Conservation (phyloP, 64 coral and sea anemone species). For the Montipora efflorescens region DNA sequence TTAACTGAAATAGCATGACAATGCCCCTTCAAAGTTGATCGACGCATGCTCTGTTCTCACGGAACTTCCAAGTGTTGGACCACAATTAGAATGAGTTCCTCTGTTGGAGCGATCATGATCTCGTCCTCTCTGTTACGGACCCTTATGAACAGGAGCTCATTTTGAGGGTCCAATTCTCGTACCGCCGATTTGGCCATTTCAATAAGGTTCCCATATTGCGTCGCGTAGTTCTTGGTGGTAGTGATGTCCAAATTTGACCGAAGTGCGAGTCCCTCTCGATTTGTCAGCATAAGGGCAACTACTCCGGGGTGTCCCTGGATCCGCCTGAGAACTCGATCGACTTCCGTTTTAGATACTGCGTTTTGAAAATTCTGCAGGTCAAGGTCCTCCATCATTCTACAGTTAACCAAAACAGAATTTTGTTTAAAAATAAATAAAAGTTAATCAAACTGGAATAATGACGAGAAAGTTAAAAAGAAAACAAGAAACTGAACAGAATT, state of each 20-base stretch:
- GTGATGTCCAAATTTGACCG: constrained; percentile 54
- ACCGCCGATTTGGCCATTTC: constrained; percentile 64
- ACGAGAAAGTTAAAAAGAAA: too few relatives aligned
- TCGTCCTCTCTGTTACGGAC: constrained; percentile 59
- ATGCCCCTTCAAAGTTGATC: too few relatives aligned
- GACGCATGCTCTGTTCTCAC: not conserved
- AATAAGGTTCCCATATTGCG: constrained; percentile 39
- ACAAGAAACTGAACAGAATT: too few relatives aligned
- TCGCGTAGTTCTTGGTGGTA: constrained; percentile 52
- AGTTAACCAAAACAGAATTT: not conserved
- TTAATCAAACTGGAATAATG: too few relatives aligned
- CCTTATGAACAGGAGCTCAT: constrained; percentile 69
- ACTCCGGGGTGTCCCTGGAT: constrained; percentile 62
- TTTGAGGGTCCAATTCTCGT: constrained; percentile 81
- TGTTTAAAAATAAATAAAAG: not conserved
- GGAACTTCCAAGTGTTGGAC: constrained; percentile 20
- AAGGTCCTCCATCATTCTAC: constrained; percentile 16
- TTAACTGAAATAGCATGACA: too few relatives aligned
- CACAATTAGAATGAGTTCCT: constrained; percentile 64
- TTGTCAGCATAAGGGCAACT: constrained; percentile 39
- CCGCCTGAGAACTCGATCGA: constrained; percentile 24
- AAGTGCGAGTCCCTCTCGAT: constrained; percentile 26
- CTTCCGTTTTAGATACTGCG: constrained; percentile 5
- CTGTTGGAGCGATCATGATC: constrained; percentile 60
- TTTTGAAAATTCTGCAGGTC: not conserved